Base-by-base conservation (phyloP, 2,113 vertebrate species). In the Chaetops frenatus region DNA sequence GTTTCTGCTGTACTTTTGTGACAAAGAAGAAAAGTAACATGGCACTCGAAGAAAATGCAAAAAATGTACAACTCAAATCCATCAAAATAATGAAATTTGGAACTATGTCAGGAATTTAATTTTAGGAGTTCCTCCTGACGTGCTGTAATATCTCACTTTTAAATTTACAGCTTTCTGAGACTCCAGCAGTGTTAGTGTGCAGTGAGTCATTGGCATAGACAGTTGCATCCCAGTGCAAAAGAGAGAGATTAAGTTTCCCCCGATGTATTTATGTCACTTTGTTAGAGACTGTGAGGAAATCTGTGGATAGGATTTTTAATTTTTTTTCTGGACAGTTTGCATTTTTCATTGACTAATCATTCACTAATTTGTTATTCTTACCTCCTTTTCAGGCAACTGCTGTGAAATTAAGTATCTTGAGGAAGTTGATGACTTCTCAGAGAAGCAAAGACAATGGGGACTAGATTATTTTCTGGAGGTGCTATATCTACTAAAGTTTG, bases 381-480 rank as follows among this genome's bases (percentile, higher is more conserved):
- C 29, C 70, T 97, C 71, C 53, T 71, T 97, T 97, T 82, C 89
- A 98, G 98, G 97, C 35, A 87, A 88, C 31, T 45, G 35, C 42
- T 98, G 97, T 84, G 96, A 88, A 60, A 97, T 98, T 58, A 93
- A 44, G 13, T 96, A 77, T 82, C 95, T 98, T 58, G 92, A 98
- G 60, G 94, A 95, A 44, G 81, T 57, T 0, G 64, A 98, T 65
- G 81, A 42, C 45, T 94, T 98, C 64, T 88, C 96, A 10, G 97
- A 98, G 14, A 53, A 0, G 66, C 96, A 96, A 38, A 97, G 78
- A 67, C 51, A 64, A 3, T 98, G 97, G 97, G 98, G 97, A 53
- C 58, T 98, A 38, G 98, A 98, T 95, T 98, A 71, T 93, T 69
- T 98, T 62, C 69, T 97, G 64, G 97, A 98, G 65, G 96, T 96